These are phyloP conservation scores for Peromyscus eremicus DNA, from an alignment of 2,797 vertebrate genomes.

Conservation along the genomic window DNA sequence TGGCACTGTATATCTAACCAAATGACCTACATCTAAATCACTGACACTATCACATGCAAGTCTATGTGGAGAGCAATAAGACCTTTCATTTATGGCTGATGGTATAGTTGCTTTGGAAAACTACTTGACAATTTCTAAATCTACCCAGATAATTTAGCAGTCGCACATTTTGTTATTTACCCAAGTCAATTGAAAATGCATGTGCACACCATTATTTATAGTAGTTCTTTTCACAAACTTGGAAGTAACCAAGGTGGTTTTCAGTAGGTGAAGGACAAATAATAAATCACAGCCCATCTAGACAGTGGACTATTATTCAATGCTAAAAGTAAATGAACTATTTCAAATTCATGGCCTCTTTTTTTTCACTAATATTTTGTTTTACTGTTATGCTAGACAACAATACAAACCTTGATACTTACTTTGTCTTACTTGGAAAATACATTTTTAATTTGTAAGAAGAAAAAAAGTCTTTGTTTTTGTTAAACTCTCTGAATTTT, in stretches of 20 bases:
- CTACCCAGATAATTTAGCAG: neutral
- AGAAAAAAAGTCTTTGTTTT: neutral
- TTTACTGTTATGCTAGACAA: neutral
- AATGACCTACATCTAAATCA: neutral
- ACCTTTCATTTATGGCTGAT: neutral
- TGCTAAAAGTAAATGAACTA: neutral
- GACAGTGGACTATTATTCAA: neutral
- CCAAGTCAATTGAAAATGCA: neutral
- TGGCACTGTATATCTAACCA: too few relatives aligned
- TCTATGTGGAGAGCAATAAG: neutral
- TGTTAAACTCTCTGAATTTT: constrained; percentile 4
- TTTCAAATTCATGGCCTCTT: neutral
- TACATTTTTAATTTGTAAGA: constrained; percentile 18
- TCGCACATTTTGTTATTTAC: neutral
- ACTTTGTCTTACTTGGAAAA: neutral
- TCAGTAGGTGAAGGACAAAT: neutral
- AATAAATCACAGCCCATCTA: neutral
- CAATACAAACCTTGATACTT: neutral
- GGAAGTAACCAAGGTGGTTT: neutral
- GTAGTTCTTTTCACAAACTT: neutral
- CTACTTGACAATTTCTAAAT: neutral
- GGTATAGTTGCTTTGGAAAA: neutral
- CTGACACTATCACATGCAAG: neutral
- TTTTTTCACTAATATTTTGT: neutral
- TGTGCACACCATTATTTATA: neutral